These are phyloP conservation scores for Drosophila cognata DNA, from an alignment of 2,888 invertebrate species.

Conservation along the genomic window DNA sequence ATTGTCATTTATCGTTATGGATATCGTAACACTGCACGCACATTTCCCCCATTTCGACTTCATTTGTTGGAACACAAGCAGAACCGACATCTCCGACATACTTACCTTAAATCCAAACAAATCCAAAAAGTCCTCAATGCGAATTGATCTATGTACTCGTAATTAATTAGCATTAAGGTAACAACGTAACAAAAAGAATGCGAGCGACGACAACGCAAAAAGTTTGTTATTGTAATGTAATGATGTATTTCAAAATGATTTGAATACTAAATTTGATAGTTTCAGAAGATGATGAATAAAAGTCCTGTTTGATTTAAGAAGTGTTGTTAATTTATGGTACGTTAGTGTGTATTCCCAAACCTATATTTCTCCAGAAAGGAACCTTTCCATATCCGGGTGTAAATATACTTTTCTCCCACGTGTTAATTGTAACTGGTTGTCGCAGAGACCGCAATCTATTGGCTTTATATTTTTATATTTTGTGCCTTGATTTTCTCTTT, in stretches of 20 bases:
- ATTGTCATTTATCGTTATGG: constrained; percentile 43
- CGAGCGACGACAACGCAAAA: constrained; percentile 23
- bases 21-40: constrained; percentile 59
- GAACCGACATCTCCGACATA: constrained; percentile 20
- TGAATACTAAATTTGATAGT: constrained; percentile 20
- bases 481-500: constrained; percentile 8
- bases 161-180: constrained; percentile 39
- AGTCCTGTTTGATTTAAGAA: constrained; percentile 53
- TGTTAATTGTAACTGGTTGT: not conserved
- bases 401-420: not conserved
- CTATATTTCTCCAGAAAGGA: not conserved
- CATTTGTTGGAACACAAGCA: constrained; percentile 26
- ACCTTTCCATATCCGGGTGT: not conserved
- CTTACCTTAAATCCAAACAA: constrained; percentile 2
- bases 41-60: constrained; percentile 27
- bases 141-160: constrained; percentile 13
- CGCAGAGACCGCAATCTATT: constrained; percentile 2
- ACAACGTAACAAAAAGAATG: constrained; percentile 12
- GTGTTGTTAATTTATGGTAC: constrained; percentile 45
- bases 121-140: not conserved
- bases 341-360: not conserved
- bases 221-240: constrained; percentile 17
- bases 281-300: constrained; percentile 41
- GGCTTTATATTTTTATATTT: constrained; percentile 22
- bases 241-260: constrained; percentile 40